phyloP scores from a whole-genome alignment of 2,113 vertebrate genomes.

The Apus apus region DNA sequence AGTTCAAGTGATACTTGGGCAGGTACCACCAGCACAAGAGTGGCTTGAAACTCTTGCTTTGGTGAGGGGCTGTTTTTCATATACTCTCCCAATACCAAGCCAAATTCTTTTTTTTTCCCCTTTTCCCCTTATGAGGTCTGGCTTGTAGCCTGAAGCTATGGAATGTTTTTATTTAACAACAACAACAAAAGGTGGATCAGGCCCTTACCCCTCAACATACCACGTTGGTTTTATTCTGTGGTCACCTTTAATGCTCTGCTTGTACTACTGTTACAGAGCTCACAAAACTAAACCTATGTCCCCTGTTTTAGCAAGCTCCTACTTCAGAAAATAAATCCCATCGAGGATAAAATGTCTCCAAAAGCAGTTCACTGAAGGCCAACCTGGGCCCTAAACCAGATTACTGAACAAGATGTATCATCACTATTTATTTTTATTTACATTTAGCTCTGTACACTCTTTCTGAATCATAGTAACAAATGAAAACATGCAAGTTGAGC shows the following conservation, averaged over 20 bases:
- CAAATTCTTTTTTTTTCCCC: background rate
- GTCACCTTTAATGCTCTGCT: background rate
- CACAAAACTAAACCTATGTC: background rate
- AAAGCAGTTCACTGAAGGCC: background rate
- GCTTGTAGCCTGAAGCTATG: background rate
- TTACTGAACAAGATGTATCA: background rate
- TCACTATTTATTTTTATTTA: background rate
- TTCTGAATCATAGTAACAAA: background rate
- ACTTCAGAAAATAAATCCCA: background rate
- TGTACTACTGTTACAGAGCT: background rate
- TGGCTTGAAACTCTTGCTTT: background rate
- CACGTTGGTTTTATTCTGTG: background rate
- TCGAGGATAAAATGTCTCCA: background rate
- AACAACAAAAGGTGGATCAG: background rate
- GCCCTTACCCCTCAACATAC: background rate
- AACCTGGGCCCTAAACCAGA: background rate
- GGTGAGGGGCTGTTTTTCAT: background rate
- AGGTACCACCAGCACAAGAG: background rate
- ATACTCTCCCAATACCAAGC: background rate
- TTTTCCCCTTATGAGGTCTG: background rate
- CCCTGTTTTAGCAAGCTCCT: background rate
- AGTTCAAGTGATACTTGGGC: background rate
- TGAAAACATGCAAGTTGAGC: background rate
- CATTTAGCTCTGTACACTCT: background rate
- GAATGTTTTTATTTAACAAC: too few relatives aligned